These are phyloP conservation scores for Drosophila parthenogenetica DNA, from an alignment of 2,888 invertebrate genomes.

Conservation along the genomic window DNA sequence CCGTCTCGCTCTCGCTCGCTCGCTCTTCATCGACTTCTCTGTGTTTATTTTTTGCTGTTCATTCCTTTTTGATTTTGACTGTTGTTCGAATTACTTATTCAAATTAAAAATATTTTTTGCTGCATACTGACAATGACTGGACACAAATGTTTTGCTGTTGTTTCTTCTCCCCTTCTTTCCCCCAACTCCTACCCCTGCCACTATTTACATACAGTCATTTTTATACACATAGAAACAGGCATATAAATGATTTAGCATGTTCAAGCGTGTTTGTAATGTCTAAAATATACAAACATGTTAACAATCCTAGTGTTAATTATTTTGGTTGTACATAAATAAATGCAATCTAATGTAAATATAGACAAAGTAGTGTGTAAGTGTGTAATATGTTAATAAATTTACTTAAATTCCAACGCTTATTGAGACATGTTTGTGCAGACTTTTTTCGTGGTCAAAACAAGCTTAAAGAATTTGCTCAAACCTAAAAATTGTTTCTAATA, in stretches of 20 bases:
- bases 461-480: neutral
- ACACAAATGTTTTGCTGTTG: constrained; percentile 40
- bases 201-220: constrained; percentile 30
- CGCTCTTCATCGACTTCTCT: neutral
- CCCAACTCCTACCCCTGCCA: constrained; percentile 38
- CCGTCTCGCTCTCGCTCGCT: neutral
- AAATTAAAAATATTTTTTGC: constrained; percentile 76
- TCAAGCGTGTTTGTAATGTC: constrained; percentile 20
- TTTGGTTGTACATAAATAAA: constrained; percentile 13
- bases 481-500: neutral
- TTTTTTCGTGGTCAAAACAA: neutral
- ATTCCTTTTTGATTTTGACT: constrained; percentile 63
- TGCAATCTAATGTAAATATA: neutral
- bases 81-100: constrained; percentile 79
- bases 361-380: neutral
- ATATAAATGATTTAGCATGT: constrained; percentile 34
- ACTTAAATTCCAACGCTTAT: constrained; percentile 28
- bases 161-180: constrained; percentile 36
- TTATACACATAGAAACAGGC: constrained; percentile 2
- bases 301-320: constrained; percentile 38
- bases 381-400: constrained; percentile 2
- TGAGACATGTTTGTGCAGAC: constrained; percentile 5
- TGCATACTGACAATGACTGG: constrained; percentile 59
- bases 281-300: constrained; percentile 25
- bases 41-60: constrained; percentile 9